Evolutionary conservation across 30 jellyfish, hydroid and myxozoan species (phyloP).

Genomic region (Hydra vulgaris): DNA sequence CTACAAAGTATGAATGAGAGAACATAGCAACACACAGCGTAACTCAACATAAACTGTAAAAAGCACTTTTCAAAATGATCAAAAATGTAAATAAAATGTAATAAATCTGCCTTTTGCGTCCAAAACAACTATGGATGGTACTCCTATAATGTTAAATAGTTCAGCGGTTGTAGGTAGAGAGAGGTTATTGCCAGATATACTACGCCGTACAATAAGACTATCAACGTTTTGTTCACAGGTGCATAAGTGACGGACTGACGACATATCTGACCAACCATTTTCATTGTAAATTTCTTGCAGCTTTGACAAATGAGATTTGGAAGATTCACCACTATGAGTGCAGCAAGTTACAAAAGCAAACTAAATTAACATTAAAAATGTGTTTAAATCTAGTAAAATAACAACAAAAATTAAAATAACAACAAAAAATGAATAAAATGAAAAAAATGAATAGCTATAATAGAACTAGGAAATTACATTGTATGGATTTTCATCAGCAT

Average conservation of each 20-base stretch:
- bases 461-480: constrained; percentile 4
- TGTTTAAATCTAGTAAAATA: neutral
- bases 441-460: neutral
- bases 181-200: constrained; percentile 19
- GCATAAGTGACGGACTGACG: constrained; percentile 42
- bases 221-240: constrained; percentile 41
- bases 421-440: too few species aligned
- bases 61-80: neutral
- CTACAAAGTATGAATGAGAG: too few species aligned
- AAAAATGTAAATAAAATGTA: too few species aligned
- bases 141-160: constrained; percentile 39
- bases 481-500: constrained; percentile 37
- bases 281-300: constrained; percentile 17
- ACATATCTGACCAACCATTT: constrained; percentile 20
- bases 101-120: constrained; percentile 25
- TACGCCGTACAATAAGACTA: constrained; percentile 27
- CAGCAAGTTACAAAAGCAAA: constrained; percentile 56
- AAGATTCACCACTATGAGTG: constrained; percentile 51
- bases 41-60: too few species aligned
- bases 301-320: constrained; percentile 37
- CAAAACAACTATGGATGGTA: constrained; percentile 39
- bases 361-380: constrained; percentile 12
- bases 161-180: constrained; percentile 42
- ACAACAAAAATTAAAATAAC: neutral
- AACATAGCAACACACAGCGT: too few species aligned